These are phyloP conservation scores for Miichthys miiuy DNA, from an alignment of 2,797 vertebrate species.

Conservation along the genomic window DNA sequence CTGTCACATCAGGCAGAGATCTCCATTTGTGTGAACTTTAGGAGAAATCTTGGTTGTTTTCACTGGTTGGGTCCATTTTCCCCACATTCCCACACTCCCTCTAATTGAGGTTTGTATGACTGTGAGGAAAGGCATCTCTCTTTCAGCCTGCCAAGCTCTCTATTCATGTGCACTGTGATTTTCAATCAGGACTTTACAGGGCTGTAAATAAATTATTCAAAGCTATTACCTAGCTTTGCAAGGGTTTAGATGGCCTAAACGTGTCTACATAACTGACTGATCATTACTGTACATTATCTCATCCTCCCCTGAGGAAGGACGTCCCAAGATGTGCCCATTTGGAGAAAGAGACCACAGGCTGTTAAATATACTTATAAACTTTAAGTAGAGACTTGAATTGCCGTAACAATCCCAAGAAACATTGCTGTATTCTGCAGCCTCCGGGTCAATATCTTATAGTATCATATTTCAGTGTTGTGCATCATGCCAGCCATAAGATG, in stretches of 20 bases:
- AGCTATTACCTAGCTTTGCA: slow-evolving; percentile 1
- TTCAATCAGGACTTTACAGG: background rate
- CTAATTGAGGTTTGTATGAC: background rate
- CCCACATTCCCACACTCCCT: background rate
- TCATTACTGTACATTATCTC: slow-evolving; percentile 18
- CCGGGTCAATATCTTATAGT: background rate
- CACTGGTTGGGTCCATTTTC: background rate
- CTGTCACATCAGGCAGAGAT: background rate
- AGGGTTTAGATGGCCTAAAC: background rate
- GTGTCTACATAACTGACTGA: background rate
- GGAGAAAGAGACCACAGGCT: background rate
- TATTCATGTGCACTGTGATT: background rate
- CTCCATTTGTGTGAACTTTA: background rate
- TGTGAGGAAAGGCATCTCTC: background rate
- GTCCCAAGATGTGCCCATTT: background rate
- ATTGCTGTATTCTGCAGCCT: background rate
- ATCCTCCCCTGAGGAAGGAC: background rate
- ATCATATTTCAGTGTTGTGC: background rate
- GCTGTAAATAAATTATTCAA: slow-evolving; percentile 39
- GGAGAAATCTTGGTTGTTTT: background rate
- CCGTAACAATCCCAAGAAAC: background rate
- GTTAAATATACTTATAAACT: slow-evolving; percentile 26
- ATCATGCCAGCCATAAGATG: background rate
- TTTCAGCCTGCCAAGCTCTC: background rate
- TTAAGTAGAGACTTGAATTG: slow-evolving; percentile 1